Evolutionary conservation across 1,140 invertebrate genomes (phyloP), one percentile per base, ranked within the genome.

Genomic region (Zaprionus vittiger): DNA sequence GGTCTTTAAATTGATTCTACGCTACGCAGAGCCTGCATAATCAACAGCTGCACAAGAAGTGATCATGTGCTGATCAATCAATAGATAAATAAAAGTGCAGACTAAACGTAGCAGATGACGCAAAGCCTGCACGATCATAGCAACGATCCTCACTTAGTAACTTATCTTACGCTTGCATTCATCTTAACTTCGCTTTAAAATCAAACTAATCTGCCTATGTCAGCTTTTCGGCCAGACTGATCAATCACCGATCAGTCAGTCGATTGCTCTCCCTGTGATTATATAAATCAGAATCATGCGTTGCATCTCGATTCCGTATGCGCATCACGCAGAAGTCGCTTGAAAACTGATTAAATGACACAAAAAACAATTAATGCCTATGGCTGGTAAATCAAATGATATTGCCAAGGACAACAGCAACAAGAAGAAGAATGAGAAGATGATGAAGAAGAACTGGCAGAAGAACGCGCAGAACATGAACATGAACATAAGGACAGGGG

Each of bases 321-420:
- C 84, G 28, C 78, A 84, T 79, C 84, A 87, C 84, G 84, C 78
- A 87, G 41, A 56, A 66, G 76, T 83, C 70, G 38, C 71, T 69
- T 73, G 77, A 76, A 72, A 63, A 77, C 75, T 73, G 71, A 77
- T 73, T 74, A 74, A 77, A 77, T 73, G 71, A 74, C 75, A 72
- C 73, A 76, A 81, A 80, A 75, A 90, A 89, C 85, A 85, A 90
- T 84, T 90, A 81, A 89, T 85, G 86, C 83, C 83, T 86, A 60
- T 72, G 67, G 44, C 68, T 71, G 78, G 41, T 73, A 78, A 89
- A 89, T 89, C 84, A 89, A 89, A 89, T 89, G 81, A 79, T 90
- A 89, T 90, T 84, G 81, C 81, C 78, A 87, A 89, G 85, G 81
- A 84, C 84, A 77, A 81, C 6, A 47, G 37, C 56, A 56, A 73